A percentile compares a stretch with the other conserved stretches of the same genome.
Evolutionary conservation across 2,113 vertebrate genomes (phyloP).

Genomic region (Albula glossodonta): DNA sequence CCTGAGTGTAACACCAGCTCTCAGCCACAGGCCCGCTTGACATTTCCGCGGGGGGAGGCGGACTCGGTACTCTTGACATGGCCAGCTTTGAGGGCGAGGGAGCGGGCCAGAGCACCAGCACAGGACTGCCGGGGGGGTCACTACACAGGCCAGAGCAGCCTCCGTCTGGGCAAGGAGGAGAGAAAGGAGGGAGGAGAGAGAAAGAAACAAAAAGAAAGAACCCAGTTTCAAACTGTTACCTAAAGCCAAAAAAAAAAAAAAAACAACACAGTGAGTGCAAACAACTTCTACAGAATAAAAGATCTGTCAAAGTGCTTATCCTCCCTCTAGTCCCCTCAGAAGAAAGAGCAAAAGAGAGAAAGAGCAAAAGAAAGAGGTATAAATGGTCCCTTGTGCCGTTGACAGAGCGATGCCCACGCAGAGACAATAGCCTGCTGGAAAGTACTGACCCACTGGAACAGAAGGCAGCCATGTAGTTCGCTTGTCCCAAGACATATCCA

Average conservation of each 20-base stretch:
- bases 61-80: constrained; percentile 92
- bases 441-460: not conserved
- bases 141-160: not conserved
- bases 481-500: not conserved
- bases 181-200: not conserved
- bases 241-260: too few relatives aligned
- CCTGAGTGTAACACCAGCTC: constrained; percentile 99
- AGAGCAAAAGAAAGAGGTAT: not conserved
- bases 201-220: not conserved
- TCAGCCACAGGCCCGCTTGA: constrained; percentile 94
- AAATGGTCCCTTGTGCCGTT: not conserved
- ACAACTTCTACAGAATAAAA: too few relatives aligned
- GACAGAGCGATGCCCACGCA: not conserved
- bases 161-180: not conserved
- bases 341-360: not conserved
- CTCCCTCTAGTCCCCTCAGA: not conserved
- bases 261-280: too few relatives aligned
- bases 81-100: constrained; percentile 56
- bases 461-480: not conserved
- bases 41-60: constrained; percentile 93
- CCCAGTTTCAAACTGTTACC: too few relatives aligned
- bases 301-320: too few relatives aligned
- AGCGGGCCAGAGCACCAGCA: constrained; percentile 8
- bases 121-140: not conserved
- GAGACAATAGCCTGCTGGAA: not conserved